phyloP scores from a whole-genome alignment of 2,113 vertebrate genomes.

The Desmodus rotundus region DNA sequence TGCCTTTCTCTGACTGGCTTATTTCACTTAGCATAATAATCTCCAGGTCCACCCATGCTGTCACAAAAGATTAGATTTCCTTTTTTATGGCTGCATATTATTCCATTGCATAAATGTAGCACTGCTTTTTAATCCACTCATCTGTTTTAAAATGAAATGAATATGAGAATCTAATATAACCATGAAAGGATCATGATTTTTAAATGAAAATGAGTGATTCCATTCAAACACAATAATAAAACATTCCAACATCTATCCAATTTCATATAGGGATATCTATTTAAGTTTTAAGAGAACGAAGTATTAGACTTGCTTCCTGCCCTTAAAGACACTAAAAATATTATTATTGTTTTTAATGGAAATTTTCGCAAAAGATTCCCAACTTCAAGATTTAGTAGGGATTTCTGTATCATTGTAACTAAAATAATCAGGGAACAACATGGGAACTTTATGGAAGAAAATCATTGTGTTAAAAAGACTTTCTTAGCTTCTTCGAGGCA shows the following conservation, averaged over 20 bases:
- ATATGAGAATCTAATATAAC: not conserved
- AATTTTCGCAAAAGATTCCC: not conserved
- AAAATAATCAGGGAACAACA: not conserved
- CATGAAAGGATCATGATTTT: not conserved
- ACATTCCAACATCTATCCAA: not conserved
- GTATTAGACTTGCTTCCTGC: not conserved
- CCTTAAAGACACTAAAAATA: not conserved
- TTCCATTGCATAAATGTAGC: too few relatives aligned
- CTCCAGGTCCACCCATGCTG: too few relatives aligned
- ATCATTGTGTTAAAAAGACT: not conserved
- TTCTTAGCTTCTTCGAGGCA: not conserved
- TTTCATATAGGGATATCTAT: not conserved
- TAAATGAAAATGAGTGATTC: constrained; percentile 18
- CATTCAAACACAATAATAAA: not conserved
- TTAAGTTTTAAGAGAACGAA: not conserved
- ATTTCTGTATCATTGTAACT: not conserved
- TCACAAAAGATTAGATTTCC: too few relatives aligned
- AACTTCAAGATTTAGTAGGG: not conserved
- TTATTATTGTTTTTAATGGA: not conserved
- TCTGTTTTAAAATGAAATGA: not conserved
- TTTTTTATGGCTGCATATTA: too few relatives aligned
- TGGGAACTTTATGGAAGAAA: not conserved
- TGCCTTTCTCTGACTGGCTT: too few relatives aligned
- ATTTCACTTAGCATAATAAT: too few relatives aligned
- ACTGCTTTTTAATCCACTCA: too few relatives aligned